Evolutionary conservation across 2,888 invertebrate species (phyloP), one percentile per base, ranked within the genome.

Genomic region (Tenthredo notha): DNA sequence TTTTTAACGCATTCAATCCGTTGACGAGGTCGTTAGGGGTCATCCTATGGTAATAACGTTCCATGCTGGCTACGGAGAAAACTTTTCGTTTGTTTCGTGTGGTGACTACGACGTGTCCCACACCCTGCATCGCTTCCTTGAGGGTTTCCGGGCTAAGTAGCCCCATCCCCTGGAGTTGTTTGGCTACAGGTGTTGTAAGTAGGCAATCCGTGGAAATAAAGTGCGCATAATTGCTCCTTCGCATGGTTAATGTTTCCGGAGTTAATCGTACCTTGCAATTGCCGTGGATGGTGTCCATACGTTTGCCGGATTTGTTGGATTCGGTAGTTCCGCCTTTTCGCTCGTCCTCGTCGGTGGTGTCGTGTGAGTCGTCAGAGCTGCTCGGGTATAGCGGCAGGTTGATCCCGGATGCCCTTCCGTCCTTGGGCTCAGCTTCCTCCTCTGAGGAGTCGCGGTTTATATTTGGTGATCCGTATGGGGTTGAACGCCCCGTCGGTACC

Each of bases 1-100:
- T 12, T 43, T 72, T 72, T 15, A 40, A n/a, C 43, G 21, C 7
- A 40, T 72, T 37, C 21, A 72, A 18, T 40, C 72, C 43, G 18
- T 37, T n/a, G 5, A 43, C 18, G 5, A 40, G 29, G 72, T 40
- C 72, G 10, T 72, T 37, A 10, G 72, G 72, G 40, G 72, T 72
- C 40, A 72, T 72, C 72, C 72, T 37, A 7, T 72, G 72, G n/a
- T 72, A 72, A n/a, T 72, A 43, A 7, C 12, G 72, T n/a, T 72
- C 72, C 40, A 72, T 72, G 72, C 72, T 21, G n/a, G 72, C 72
- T 37, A 72, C n/a, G n/a, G n/a, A n/a, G n/a, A n/a, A n/a, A n/a
- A n/a, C n/a, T n/a, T n/a, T n/a, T n/a, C n/a, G n/a, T n/a, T n/a
- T n/a, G n/a, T n/a, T n/a, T n/a, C n/a, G n/a, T n/a, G n/a, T n/a